These are phyloP conservation scores for Thinocorus orbignyianus DNA, from an alignment of 2,113 vertebrate genomes.

Conservation along the genomic window DNA sequence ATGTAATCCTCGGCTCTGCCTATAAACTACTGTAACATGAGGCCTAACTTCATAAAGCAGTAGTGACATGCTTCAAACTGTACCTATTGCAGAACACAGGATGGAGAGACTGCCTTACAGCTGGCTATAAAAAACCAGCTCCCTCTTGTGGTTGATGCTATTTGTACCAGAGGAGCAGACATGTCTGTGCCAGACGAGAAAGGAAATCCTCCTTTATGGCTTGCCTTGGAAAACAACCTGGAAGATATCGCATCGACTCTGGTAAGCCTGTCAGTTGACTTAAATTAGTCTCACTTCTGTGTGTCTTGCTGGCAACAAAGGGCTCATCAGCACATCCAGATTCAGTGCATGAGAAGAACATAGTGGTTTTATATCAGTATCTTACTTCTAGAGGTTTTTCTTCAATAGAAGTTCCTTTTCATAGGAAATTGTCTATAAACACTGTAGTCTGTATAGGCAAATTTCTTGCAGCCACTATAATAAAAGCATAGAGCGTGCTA, in stretches of 20 bases:
- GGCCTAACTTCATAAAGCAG: background rate
- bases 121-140: conserved; percentile 95
- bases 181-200: conserved; percentile 95
- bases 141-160: conserved; percentile 94
- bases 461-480: background rate
- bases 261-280: conserved; percentile 74
- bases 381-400: background rate
- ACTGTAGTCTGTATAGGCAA: background rate
- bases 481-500: background rate
- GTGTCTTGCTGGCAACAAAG: background rate
- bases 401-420: background rate
- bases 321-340: background rate
- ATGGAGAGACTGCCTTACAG: conserved; percentile 93
- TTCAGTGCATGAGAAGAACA: background rate
- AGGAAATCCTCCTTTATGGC: conserved; percentile 93
- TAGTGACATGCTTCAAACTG: background rate
- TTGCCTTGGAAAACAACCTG: conserved; percentile 87
- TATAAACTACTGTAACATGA: background rate
- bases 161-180: conserved; percentile 95
- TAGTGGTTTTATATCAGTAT: background rate
- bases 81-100: conserved; percentile 82
- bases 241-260: conserved; percentile 97
- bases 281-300: background rate
- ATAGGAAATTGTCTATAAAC: background rate
- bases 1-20: background rate